A percentile compares a stretch with the other conserved stretches of the same genome.
Evolutionary conservation across 1,140 invertebrate species (phyloP).

Genomic region (Danaus melanippus): DNA sequence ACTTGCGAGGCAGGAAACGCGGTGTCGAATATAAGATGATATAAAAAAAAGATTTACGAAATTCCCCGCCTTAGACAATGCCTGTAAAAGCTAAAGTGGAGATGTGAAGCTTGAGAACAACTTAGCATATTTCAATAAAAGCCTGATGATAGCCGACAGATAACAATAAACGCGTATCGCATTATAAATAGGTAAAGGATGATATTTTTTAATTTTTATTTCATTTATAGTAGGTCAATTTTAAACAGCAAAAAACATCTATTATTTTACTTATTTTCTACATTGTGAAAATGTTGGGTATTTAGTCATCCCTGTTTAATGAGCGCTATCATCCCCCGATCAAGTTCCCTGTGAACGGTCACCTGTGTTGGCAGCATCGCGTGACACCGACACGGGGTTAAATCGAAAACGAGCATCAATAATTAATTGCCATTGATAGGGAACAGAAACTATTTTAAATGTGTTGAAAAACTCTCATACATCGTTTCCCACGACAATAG

Average conservation of each 20-base stretch:
- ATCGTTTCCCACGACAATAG: conserved; percentile 15
- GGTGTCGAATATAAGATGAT: conserved; percentile 57
- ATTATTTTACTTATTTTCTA: too few relatives aligned
- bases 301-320: conserved; percentile 10
- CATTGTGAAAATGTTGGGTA: too few relatives aligned
- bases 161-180: background rate
- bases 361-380: conserved; percentile 37
- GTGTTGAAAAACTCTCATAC: conserved; percentile 17
- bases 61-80: conserved; percentile 52
- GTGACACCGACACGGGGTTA: conserved; percentile 31
- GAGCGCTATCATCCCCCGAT: conserved; percentile 25
- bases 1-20: conserved; percentile 61
- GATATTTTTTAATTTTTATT: background rate
- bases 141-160: conserved; percentile 17
- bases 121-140: conserved; percentile 33
- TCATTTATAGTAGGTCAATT: background rate
- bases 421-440: conserved; percentile 30
- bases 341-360: conserved; percentile 33
- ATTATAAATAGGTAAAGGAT: background rate
- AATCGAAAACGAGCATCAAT: conserved; percentile 17
- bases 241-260: too few relatives aligned
- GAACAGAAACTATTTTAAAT: conserved; percentile 16
- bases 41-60: conserved; percentile 48
- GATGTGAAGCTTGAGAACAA: conserved; percentile 43
- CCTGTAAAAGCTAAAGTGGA: conserved; percentile 39